Evolutionary conservation across 2,888 invertebrate genomes (phyloP).

Genomic region (Caenorhabditis zanzibari): DNA sequence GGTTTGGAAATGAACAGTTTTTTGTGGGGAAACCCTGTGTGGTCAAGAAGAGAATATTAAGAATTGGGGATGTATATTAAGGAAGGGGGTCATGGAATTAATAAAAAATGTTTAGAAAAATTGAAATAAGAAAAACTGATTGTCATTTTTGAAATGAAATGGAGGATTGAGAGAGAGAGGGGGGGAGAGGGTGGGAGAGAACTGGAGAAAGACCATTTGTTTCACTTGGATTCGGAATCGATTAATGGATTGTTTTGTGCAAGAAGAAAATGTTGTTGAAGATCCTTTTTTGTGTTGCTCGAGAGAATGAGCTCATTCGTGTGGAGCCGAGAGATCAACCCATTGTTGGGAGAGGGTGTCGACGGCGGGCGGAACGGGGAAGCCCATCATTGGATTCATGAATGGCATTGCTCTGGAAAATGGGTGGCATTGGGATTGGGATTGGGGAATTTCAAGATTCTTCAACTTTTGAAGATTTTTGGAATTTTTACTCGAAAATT

Average conservation of each 20-base stretch:
- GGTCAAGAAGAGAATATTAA: conserved; percentile 21
- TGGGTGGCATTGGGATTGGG: too few relatives aligned
- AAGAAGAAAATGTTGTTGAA: conserved; percentile 13
- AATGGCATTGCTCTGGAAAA: conserved; percentile 70
- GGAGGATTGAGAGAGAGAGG: not conserved
- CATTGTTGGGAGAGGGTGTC: conserved; percentile 56
- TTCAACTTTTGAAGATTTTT: too few relatives aligned
- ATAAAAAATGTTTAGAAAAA: conserved; percentile 3
- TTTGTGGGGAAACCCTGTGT: conserved; percentile 16
- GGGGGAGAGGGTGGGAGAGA: conserved; percentile 41
- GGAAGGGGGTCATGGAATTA: conserved; percentile 28
- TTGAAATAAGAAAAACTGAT: conserved; percentile 1
- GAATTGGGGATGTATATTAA: not conserved
- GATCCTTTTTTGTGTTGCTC: not conserved
- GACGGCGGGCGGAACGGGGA: conserved; percentile 52
- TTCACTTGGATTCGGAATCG: not conserved
- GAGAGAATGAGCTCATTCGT: conserved; percentile 24
- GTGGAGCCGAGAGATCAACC: conserved; percentile 50
- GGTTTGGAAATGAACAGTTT: conserved; percentile 13
- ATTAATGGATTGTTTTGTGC: not conserved
- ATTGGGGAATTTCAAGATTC: not conserved
- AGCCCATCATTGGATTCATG: conserved; percentile 71
- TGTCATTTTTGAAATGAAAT: conserved; percentile 9
- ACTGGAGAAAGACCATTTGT: conserved; percentile 43
- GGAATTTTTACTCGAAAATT: too few relatives aligned